Base-by-base conservation (phyloP, 2,113 vertebrate species). In the Microtus oregoni region DNA sequence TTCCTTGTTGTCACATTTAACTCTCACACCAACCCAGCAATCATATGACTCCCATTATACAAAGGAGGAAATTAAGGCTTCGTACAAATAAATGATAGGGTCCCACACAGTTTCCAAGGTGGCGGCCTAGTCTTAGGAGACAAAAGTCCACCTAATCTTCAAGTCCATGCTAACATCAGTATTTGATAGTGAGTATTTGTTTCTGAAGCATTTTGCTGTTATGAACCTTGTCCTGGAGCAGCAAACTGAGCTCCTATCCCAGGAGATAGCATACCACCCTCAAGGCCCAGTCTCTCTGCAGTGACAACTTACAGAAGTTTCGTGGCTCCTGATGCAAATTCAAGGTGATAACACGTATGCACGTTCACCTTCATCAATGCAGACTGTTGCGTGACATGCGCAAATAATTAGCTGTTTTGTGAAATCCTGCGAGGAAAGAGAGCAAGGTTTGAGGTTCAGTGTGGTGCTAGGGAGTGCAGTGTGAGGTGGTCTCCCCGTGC, bases 11-110 rank as follows among this genome's bases (percentile, higher is more conserved):
- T 55, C 28, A n/a, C 22, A 11, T 67, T 90, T 22, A 70, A 92
- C 63, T 8, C 58, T 73, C 24, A 52, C 26, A 44, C 26, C 61
- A 41, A 30, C 26, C 10, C 30, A 91, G 30, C 22, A 77, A 32
- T 5, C 15, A 50, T 44, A 63, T 65, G 72, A 58, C 85, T 88
- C n/a, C 4, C 44, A 6, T 38, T 81, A 47, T 86, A 72, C n/a
- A 91, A 70, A 35, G 41, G 52, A 86, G 73, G 44, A 90, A 88
- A 73, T 15, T 9, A 58, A 92, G 61, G 4, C 52, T 96, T 91
- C 91, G 67, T 41, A 38, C 89, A 92, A 9, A 38, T 32, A 90
- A 17, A 9, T 35, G 35, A 12, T 1, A 2, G 22, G 30, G 30
- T 61, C 13, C 15, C 32, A 0, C 6, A 0, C 0, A 50, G 28